Base-by-base conservation (phyloP, 92 coral and sea anemone genomes). In the Bergia sp. region DNA sequence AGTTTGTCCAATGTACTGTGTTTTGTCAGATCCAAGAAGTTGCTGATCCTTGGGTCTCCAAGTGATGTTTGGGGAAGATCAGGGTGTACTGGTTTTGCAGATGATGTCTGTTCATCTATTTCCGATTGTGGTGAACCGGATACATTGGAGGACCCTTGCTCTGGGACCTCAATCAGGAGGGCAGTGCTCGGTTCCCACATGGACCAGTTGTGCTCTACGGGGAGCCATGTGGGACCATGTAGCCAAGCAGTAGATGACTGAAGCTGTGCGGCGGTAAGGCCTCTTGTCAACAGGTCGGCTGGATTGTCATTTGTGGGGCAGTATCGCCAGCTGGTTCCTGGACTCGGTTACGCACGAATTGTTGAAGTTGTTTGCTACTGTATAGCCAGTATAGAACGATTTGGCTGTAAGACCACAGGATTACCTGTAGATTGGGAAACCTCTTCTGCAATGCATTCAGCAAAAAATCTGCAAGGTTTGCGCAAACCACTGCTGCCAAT, bases 371-470 rank as follows among this genome's bases (percentile, higher is more conserved):
- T 40, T 91, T 91, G 55, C 55, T 76, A 75, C 87, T 90, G 73
- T 82, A 16, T 40, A 92, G 71, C 93, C 91, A 92, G 81, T 92
- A 91, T 41, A 90, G 87, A 0, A 90, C 91, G 37, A 92, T 92
- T 49, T 92, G 91, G 74, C 92, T 90, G 75, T 92, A 92, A 74
- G 86, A 86, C 90, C 93, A 91, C 39, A 91, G 37, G 9, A 29
- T 86, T 12, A 80, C 65, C 50, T 55, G 79, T n/a, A 91, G 50
- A 45, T 80, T 20, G 82, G 37, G n/a, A 45, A 77, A 43, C 37
- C 23, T 49, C 15, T 36, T 20, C 58, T 47, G 38, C 6, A 77
- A 29, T 37, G 82, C 57, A 45, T 77, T 77, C 50, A 9, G 37
- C 58, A 45, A 43, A 45, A 77, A 77, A 36, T 77, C 82, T 44